Percentiles rank a stretch among this genome's conserved stretches.
phyloP scores from a whole-genome alignment of 1,140 invertebrate species.

The Portunus trituberculatus region DNA sequence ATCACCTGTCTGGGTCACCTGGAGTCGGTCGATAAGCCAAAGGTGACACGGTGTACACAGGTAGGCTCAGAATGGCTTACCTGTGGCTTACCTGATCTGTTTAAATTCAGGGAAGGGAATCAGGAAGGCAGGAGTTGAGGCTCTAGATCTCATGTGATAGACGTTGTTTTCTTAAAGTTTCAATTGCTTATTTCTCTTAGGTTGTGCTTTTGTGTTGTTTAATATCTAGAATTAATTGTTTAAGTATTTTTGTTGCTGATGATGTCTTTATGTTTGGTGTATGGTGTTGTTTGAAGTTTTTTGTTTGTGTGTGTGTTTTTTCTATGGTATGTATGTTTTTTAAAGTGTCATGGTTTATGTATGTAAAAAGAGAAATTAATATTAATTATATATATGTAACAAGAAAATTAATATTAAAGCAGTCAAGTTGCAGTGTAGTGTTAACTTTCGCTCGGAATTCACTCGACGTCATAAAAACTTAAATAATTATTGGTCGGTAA shows the following conservation, averaged over 20 bases:
- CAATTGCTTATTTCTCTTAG: background rate
- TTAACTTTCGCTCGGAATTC: no score
- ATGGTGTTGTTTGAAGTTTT: background rate
- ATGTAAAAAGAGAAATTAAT: background rate
- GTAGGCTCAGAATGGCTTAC: background rate
- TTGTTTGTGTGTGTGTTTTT: slow-evolving; percentile 13
- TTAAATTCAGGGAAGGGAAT: background rate
- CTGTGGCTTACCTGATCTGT: background rate
- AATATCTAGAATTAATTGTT: slow-evolving; percentile 3
- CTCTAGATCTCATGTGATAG: background rate
- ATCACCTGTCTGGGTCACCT: background rate
- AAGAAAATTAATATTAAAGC: no score
- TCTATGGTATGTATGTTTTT: background rate
- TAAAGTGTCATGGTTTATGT: background rate
- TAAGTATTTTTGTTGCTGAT: background rate
- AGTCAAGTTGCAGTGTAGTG: no score
- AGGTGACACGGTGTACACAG: background rate
- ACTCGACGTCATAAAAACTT: no score
- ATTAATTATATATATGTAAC: no score
- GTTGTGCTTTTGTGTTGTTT: no score
- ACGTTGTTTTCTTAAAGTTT: background rate
- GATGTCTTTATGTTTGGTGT: background rate
- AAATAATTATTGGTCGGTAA: no score
- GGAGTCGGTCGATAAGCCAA: background rate
- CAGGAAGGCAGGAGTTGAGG: background rate